Base-by-base conservation (phyloP, 92 coral and sea anemone species). In the Umimayanthus kanabou region DNA sequence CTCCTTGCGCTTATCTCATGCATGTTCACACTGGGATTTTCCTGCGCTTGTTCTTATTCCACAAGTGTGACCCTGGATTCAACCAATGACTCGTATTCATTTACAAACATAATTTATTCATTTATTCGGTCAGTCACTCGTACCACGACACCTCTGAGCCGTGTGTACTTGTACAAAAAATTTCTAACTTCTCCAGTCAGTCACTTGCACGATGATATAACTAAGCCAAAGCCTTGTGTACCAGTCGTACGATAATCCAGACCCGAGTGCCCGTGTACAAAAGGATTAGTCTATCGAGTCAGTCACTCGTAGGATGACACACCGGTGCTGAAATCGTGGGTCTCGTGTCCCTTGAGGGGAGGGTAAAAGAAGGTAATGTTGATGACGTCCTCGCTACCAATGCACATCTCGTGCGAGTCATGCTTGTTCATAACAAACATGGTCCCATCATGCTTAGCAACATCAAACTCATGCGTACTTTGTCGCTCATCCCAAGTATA, bases 361-460 rank as follows among this genome's bases (percentile, higher is more conserved):
- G 92, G 92, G 74, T 64, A 89, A 50, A 89, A 89, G 88, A 89
- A 25, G 43, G 88, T 84, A 23, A 89, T 89, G 22, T 67, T 66
- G 16, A 69, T 77, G 43, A 57, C 43, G 30, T 85, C 92, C 3
- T 61, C 70, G 49, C 79, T 29, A 29, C 92, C 92, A 49, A 58
- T 77, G 70, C 80, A 82, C 22, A 85, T 65, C 85, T 76, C 85
- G 26, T 89, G 92, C 16, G 92, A 80, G 47, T 89, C 89, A 57
- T 76, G 80, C 15, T 70, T 87, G 50, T 80, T 33, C 80, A 85
- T 33, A 33, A 89, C 80, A 29, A 89, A 3, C 92, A 89, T 64
- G 9, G 92, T 89, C 67, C 92, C 92, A 50, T 82, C 50, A 83
- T 88, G 88, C 80, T 85, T 85, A 73, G 70, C 92, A 22, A 83